A percentile compares a stretch with the other conserved stretches of the same genome.
These are phyloP conservation scores for Macrotis lagotis DNA, from an alignment of 2,113 vertebrate species.

Conservation along the genomic window DNA sequence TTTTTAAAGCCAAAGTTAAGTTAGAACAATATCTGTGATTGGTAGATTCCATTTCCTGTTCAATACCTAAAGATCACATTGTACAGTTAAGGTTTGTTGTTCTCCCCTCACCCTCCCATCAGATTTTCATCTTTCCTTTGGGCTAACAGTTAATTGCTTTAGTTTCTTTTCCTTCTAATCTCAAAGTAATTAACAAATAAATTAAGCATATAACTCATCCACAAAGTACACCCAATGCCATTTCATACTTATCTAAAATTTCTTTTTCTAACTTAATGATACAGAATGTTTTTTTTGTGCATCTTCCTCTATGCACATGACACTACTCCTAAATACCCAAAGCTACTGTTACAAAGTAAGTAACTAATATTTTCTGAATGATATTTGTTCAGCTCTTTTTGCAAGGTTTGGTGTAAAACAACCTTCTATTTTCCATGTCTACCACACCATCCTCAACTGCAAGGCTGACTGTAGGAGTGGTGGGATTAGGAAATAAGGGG, in stretches of 20 bases:
- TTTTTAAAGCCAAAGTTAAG: conserved; percentile 25
- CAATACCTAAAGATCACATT: neutral
- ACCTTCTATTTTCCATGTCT: neutral
- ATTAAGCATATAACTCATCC: neutral
- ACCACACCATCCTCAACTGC: neutral
- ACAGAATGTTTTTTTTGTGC: neutral
- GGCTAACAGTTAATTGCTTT: conserved; percentile 3
- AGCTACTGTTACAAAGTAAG: neutral
- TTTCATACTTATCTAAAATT: neutral
- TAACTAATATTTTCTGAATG: neutral
- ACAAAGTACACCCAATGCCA: neutral
- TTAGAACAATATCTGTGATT: neutral
- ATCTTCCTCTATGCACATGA: neutral
- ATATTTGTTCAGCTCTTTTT: neutral
- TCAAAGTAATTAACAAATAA: conserved; percentile 6
- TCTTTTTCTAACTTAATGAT: neutral
- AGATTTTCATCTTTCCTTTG: conserved; percentile 5
- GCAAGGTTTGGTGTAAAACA: neutral
- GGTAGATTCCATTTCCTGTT: neutral
- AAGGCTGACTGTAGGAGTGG: neutral
- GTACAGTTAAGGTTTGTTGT: neutral
- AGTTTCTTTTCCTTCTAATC: neutral
- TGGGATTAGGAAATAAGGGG: neutral
- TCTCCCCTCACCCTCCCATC: neutral
- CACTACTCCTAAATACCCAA: neutral